A percentile compares a stretch with the other conserved stretches of the same genome.
These are phyloP conservation scores for Nasonia giraulti DNA, from an alignment of 1,140 invertebrate species.

Conservation along the genomic window DNA sequence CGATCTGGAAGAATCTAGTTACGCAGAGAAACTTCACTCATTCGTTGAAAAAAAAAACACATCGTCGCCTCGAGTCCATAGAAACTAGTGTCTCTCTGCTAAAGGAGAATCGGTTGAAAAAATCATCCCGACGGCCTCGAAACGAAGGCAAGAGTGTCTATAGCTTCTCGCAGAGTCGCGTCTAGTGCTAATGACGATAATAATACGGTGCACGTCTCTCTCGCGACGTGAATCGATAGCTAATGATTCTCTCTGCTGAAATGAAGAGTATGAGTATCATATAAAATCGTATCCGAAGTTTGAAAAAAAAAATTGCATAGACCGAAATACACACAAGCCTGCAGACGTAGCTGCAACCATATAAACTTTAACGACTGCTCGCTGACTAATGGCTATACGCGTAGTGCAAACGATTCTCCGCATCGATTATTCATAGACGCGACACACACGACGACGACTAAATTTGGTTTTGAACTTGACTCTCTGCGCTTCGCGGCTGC, in stretches of 20 bases:
- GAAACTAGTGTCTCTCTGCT: too few species aligned
- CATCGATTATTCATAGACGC: background rate
- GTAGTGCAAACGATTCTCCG: background rate
- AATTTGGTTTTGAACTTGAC: slow-evolving; percentile 1
- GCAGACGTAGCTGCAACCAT: background rate
- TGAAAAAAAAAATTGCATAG: background rate
- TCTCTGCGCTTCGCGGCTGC: background rate
- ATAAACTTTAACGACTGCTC: background rate
- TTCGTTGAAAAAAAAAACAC: background rate
- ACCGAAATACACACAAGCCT: background rate
- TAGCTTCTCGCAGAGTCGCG: background rate
- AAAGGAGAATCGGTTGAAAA: background rate
- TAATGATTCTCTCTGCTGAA: too few species aligned
- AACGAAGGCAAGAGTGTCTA: slow-evolving; percentile 10
- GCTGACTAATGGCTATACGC: background rate
- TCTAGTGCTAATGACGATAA: background rate
- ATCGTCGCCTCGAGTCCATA: too few species aligned
- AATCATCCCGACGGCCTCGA: slow-evolving; percentile 13
- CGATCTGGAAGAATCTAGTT: background rate
- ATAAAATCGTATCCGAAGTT: too few species aligned
- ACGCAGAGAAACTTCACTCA: background rate
- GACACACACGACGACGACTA: background rate
- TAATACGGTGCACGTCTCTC: background rate
- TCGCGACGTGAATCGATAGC: too few species aligned
- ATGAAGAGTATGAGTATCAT: too few species aligned